These are phyloP conservation scores for Knipowitschia caucasica DNA, from an alignment of 2,797 vertebrate species.

Conservation along the genomic window DNA sequence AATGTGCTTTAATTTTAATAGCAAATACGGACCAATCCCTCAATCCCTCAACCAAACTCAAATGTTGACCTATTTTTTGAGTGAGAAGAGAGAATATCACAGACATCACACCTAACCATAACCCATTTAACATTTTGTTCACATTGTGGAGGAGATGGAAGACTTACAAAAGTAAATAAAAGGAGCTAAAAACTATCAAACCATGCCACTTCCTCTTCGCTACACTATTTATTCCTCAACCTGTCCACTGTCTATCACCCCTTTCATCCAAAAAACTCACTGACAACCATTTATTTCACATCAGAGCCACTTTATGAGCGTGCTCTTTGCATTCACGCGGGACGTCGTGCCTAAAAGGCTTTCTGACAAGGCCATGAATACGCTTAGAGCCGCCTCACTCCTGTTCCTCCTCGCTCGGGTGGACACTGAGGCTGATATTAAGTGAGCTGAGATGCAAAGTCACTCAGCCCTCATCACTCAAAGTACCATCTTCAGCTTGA, in stretches of 20 bases:
- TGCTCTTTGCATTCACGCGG: conserved; percentile 61
- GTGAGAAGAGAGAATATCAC: no score
- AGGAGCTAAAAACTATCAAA: no score
- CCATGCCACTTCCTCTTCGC: conserved; percentile 47
- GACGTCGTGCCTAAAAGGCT: conserved; percentile 61
- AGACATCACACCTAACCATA: no score
- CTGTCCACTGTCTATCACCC: conserved; percentile 15
- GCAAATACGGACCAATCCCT: no score
- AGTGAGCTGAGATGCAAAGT: conserved; percentile 56
- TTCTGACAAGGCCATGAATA: conserved; percentile 74
- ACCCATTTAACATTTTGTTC: no score
- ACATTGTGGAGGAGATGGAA: no score
- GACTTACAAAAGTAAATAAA: no score
- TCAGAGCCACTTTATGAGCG: conserved; percentile 65
- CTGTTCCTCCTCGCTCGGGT: conserved; percentile 59
- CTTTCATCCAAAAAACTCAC: conserved; percentile 47
- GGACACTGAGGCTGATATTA: conserved; percentile 64
- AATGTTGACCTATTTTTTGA: no score
- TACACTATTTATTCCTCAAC: conserved; percentile 15
- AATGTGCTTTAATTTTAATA: no score
- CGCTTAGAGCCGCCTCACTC: conserved; percentile 62
- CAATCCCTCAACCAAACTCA: no score
- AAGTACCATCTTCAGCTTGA: conserved; percentile 29
- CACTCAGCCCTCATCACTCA: conserved; percentile 29
- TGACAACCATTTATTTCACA: conserved; percentile 71